phyloP scores from a whole-genome alignment of 2,888 invertebrate species.

The Hanleya hanleyi region DNA sequence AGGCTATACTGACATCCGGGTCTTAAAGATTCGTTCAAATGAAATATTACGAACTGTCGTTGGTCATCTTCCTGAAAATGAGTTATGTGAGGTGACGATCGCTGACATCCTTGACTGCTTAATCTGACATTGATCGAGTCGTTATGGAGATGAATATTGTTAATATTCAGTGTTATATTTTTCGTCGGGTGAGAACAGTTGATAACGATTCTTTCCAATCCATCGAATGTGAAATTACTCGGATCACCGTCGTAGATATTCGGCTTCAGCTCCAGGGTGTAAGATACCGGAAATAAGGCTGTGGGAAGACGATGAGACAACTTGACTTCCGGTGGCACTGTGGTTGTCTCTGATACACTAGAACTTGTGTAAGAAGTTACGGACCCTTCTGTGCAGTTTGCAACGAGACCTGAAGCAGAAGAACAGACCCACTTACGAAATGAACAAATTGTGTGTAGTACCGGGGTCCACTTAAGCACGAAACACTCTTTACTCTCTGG shows the following conservation, averaged over 20 bases:
- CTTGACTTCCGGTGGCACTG: neutral
- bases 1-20: slow-evolving; percentile 80
- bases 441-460: no score
- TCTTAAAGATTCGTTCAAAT: slow-evolving; percentile 77
- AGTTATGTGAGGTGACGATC: neutral
- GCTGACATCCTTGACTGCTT: neutral
- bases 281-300: slow-evolving; percentile 23
- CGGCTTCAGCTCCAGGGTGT: slow-evolving; percentile 31
- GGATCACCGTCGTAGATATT: slow-evolving; percentile 33
- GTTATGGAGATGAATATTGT: slow-evolving; percentile 24
- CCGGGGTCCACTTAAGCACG: no score
- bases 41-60: slow-evolving; percentile 74
- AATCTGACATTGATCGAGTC: slow-evolving; percentile 6
- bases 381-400: no score
- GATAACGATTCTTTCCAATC: slow-evolving; percentile 18
- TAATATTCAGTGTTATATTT: slow-evolving; percentile 27
- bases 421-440: no score
- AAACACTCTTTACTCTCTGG: no score
- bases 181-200: slow-evolving; percentile 16
- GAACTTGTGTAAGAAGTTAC: no score
- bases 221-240: slow-evolving; percentile 30
- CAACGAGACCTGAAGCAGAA: no score
- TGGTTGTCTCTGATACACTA: neutral
- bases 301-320: slow-evolving; percentile 26
- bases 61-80: slow-evolving; percentile 13